Evolutionary conservation across 2,888 invertebrate species (phyloP).

Genomic region (Sepiola atlantica): DNA sequence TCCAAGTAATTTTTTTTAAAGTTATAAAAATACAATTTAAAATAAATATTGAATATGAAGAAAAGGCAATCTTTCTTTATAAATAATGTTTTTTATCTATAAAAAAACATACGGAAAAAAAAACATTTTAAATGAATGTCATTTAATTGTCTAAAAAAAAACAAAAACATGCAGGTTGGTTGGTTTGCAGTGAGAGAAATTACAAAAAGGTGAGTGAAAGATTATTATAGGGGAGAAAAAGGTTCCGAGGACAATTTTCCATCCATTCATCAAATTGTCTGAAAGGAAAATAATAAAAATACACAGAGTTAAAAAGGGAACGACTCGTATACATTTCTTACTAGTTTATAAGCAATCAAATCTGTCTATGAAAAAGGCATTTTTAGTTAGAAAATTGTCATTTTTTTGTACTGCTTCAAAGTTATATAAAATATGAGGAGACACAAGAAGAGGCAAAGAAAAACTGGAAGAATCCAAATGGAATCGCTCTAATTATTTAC

Average conservation of each 20-base stretch:
- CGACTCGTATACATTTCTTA: not conserved
- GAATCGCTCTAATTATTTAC: too few relatives aligned
- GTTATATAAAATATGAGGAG: not conserved
- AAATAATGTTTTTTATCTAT: not conserved
- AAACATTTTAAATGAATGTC: not conserved
- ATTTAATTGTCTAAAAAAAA: not conserved
- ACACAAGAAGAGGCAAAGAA: not conserved
- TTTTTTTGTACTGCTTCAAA: not conserved
- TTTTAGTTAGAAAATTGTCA: not conserved
- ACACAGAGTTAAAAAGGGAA: not conserved
- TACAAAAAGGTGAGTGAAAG: not conserved
- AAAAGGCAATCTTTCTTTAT: constrained; percentile 2
- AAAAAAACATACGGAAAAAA: not conserved
- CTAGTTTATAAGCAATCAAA: not conserved
- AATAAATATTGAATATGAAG: not conserved
- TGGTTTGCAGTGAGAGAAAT: not conserved
- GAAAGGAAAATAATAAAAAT: not conserved
- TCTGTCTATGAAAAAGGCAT: constrained; percentile 32
- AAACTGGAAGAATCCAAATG: not conserved
- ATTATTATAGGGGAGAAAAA: not conserved
- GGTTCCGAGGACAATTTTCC: not conserved
- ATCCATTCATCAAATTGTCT: not conserved
- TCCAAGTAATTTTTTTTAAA: not conserved
- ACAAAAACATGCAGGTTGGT: not conserved
- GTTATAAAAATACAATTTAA: constrained; percentile 6